Conservation (phyloP, 2,888 invertebrate species). For the Drosophila leonis region DNA sequence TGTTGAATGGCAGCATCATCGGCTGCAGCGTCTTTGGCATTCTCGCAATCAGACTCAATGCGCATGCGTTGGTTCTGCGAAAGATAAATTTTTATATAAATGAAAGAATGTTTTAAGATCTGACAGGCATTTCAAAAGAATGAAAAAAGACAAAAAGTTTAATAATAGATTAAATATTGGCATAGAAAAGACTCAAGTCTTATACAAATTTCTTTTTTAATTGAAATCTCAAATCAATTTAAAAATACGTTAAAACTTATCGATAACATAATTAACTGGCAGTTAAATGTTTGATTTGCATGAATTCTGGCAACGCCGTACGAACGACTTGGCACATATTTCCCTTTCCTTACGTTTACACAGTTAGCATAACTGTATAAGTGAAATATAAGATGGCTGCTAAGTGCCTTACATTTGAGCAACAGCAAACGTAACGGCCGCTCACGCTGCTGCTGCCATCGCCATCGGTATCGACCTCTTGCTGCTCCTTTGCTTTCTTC, state of each 20-base stretch:
- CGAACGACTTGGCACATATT: neutral
- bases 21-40: slow-evolving; percentile 73
- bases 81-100: slow-evolving; percentile 14
- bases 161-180: neutral
- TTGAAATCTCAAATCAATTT: neutral
- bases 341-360: neutral
- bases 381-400: neutral
- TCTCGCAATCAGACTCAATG: slow-evolving; percentile 81
- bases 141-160: neutral
- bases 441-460: slow-evolving; percentile 37
- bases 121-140: neutral
- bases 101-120: neutral
- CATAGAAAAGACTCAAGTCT: neutral
- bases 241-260: neutral
- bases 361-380: neutral
- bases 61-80: slow-evolving; percentile 84
- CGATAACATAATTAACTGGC: neutral
- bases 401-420: slow-evolving; percentile 80
- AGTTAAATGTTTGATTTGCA: neutral
- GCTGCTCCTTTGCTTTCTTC: slow-evolving; percentile 43
- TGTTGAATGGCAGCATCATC: slow-evolving; percentile 52
- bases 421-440: slow-evolving; percentile 82
- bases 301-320: neutral
- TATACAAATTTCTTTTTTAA: neutral
- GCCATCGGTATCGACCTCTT: slow-evolving; percentile 33